Evolutionary conservation across 1,140 invertebrate species (phyloP).

Genomic region (Phenacoccus solenopsis): DNA sequence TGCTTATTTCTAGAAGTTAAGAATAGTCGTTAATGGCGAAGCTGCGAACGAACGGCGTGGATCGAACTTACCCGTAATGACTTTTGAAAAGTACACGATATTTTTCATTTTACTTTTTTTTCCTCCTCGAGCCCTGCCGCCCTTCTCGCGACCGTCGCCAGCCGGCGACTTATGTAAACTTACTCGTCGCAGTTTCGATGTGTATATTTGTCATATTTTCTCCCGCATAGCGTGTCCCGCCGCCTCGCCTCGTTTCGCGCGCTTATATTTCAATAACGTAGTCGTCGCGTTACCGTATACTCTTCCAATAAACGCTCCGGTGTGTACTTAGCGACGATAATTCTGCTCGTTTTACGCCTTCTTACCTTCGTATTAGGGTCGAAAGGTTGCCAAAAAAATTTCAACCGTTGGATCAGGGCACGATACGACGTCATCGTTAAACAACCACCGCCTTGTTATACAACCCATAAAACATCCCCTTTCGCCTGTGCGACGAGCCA

Average conservation of each 20-base stretch:
- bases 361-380: too few species aligned
- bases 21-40: constrained; percentile 11
- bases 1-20: constrained; percentile 1
- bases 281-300: background rate
- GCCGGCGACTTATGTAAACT: background rate
- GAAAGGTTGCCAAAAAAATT: too few species aligned
- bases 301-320: background rate
- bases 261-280: background rate
- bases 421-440: too few species aligned
- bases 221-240: background rate
- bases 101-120: constrained; percentile 10
- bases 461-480: too few species aligned
- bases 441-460: too few species aligned
- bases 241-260: background rate
- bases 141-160: background rate
- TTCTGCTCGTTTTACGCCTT: background rate
- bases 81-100: constrained; percentile 17
- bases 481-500: too few species aligned
- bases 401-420: too few species aligned
- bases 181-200: too few species aligned
- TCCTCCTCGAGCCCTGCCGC: background rate
- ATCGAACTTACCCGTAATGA: constrained; percentile 11
- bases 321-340: background rate
- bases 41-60: background rate
- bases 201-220: background rate